Evolutionary conservation across 2,888 invertebrate genomes (phyloP).

Genomic region (Scaptomyza cyrtandrae): DNA sequence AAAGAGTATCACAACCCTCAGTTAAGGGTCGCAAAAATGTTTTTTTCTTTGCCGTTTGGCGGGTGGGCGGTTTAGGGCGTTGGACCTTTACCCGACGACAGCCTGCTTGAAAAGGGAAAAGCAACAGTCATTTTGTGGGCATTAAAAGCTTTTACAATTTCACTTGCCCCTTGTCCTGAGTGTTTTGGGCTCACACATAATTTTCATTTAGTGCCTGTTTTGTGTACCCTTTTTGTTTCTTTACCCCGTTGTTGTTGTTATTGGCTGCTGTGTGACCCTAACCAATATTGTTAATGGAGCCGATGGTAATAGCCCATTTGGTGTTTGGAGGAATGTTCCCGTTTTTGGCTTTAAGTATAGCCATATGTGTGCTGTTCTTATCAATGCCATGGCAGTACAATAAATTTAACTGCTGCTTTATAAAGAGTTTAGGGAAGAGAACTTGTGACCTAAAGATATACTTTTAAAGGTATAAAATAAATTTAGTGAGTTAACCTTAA

Average conservation of each 20-base stretch:
- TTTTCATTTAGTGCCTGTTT: slow-evolving; percentile 71
- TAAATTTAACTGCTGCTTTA: slow-evolving; percentile 56
- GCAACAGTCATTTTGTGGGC: slow-evolving; percentile 62
- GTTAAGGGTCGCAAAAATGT: slow-evolving; percentile 1
- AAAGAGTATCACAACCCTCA: slow-evolving; percentile 37
- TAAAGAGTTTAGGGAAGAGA: neutral
- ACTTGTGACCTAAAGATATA: neutral
- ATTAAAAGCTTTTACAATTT: slow-evolving; percentile 74
- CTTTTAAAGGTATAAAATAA: neutral
- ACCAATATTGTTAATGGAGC: slow-evolving; percentile 75
- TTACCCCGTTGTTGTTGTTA: neutral
- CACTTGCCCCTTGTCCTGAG: slow-evolving; percentile 34
- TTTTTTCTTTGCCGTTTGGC: neutral
- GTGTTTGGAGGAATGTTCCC: slow-evolving; percentile 14
- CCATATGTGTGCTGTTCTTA: slow-evolving; percentile 58
- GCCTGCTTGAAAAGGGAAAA: slow-evolving; percentile 28
- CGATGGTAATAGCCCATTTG: slow-evolving; percentile 63
- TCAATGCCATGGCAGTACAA: slow-evolving; percentile 41
- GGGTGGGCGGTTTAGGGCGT: slow-evolving; percentile 24
- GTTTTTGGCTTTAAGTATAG: slow-evolving; percentile 10
- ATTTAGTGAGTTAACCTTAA: neutral
- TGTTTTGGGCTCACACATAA: slow-evolving; percentile 62
- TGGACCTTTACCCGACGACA: slow-evolving; percentile 15
- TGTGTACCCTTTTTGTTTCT: slow-evolving; percentile 29
- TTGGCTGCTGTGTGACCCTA: slow-evolving; percentile 27